Evolutionary conservation across 2,888 invertebrate species (phyloP), one percentile per base, ranked within the genome.

Genomic region (Gasteruption jaculator): DNA sequence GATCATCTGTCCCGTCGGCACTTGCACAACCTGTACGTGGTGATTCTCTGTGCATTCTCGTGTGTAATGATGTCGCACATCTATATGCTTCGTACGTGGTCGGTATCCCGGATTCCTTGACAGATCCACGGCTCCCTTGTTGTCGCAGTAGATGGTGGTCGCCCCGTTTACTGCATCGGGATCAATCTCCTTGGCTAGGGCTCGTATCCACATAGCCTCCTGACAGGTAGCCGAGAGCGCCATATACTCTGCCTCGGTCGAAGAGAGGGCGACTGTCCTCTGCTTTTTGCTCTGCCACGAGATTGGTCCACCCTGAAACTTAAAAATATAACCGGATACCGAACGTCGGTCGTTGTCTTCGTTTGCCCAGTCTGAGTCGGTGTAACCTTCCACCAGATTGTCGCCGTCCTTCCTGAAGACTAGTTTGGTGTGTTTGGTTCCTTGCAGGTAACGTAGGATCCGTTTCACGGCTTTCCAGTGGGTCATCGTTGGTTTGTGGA

Each of bases 211-310:
- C 5, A 54, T 35, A 5, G 52, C 44, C 34, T 61, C 61, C 46
- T 56, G 53, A 2, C 45, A 43, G 1, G 55, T 52, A 2, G 52
- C 47, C 5, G 56, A 43, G 18, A 59, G 49, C 7, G 61, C 53
- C 34, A 61, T 51, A 37, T 58, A 60, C 39, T 63, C 58, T 2
- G 60, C 51, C 36, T 61, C 58, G 5, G 55, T 56, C 1, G 57
- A 60, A 5, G 57, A 61, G 6, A 60, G 36, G 2, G 57, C 48
- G 3, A 65, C 55, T 14, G 42, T 45, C 6, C 25, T 8, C 43
- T 60, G 59, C 46, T 49, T 43, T 37, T 49, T 45, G 16, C 49
- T 51, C 8, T 30, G 27, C 59, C 61, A 63, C 2, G 50, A 45
- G 11, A 63, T 48, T 29, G 55, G 37, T n/a, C 55, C 58, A 14